Percentiles rank a stretch among this genome's conserved stretches.
Evolutionary conservation across 2,888 invertebrate genomes (phyloP).

Genomic region (Drepana falcataria): DNA sequence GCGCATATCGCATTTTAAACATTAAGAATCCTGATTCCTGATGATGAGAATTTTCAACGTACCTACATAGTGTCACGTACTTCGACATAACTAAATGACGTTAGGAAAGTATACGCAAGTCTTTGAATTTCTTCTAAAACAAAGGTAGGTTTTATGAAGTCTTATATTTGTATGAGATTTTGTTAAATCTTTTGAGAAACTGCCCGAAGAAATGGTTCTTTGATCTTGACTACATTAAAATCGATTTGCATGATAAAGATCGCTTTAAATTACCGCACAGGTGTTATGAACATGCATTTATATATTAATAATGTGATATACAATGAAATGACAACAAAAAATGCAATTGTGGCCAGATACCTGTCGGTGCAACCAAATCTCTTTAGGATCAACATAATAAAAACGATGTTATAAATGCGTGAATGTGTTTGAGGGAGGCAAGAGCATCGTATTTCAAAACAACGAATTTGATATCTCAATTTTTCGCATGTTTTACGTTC

Average conservation of each 20-base stretch:
- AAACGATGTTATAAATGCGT: conserved; percentile 50
- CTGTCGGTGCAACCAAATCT: conserved; percentile 56
- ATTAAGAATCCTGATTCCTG: too few species aligned
- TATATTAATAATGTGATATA: conserved; percentile 29
- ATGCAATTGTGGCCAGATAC: conserved; percentile 50
- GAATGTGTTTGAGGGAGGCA: conserved; percentile 49
- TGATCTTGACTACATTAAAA: conserved; percentile 11
- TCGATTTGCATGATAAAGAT: conserved; percentile 43
- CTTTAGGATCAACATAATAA: conserved; percentile 56
- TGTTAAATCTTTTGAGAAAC: too few species aligned
- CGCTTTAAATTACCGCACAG: conserved; percentile 26
- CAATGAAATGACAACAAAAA: conserved; percentile 36
- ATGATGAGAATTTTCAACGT: too few species aligned
- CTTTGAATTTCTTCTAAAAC: too few species aligned
- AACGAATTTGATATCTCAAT: conserved; percentile 61
- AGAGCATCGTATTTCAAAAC: conserved; percentile 66
- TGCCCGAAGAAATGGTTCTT: too few species aligned
- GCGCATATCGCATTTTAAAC: too few species aligned
- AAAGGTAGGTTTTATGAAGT: too few species aligned
- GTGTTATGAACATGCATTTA: conserved; percentile 36
- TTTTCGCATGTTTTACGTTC: conserved; percentile 49
- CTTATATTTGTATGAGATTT: too few species aligned
- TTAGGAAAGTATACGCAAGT: too few species aligned
- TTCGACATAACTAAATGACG: too few species aligned
- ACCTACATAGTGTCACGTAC: too few species aligned